Evolutionary conservation across 2,797 vertebrate species (phyloP), one percentile per base, ranked within the genome.

Genomic region (Miichthys miiuy): DNA sequence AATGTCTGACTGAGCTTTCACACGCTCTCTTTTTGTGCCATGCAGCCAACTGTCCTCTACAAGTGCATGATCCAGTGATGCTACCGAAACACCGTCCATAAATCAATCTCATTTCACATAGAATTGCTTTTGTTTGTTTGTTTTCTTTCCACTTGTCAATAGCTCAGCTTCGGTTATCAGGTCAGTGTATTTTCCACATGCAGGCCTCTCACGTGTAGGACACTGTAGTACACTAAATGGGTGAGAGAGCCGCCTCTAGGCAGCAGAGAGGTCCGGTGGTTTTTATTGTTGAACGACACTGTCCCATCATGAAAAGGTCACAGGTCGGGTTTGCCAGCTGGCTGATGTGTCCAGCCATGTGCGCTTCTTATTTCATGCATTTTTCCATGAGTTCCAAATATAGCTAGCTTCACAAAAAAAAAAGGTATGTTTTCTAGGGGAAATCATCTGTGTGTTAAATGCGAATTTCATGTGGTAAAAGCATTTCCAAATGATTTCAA

Each of bases 141-240:
- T 55, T 30, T 41, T 65, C n/a, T 86, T 90, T 92, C 89, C 91
- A 25, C 84, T 83, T 3, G 79, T 93, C 92, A 41, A 92, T 93
- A 87, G 66, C 69, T 27, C 11, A 0, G 66, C 84, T 52, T 66
- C 55, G 46, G 63, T 81, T 87, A 80, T 82, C 75, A 62, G 91
- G 91, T 91, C 89, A 92, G 80, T 30, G 76, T 55, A 60, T 79
- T 87, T 87, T 89, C 82, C 89, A 83, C 90, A 84, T 76, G 73
- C 71, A 54, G 80, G 70, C 84, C 51, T 66, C 68, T 77, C 78
- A 57, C 70, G 89, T 80, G 86, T 83, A 27, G 25, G 25, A 3
- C 34, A 72, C 48, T 56, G 55, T 30, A 71, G 25, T 57, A 42
- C 23, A 20, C 13, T 76, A 70, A 75, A 58, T 79, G 67, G 65